phyloP scores from a whole-genome alignment of 1,140 invertebrate genomes.

The Drosophila insularis region DNA sequence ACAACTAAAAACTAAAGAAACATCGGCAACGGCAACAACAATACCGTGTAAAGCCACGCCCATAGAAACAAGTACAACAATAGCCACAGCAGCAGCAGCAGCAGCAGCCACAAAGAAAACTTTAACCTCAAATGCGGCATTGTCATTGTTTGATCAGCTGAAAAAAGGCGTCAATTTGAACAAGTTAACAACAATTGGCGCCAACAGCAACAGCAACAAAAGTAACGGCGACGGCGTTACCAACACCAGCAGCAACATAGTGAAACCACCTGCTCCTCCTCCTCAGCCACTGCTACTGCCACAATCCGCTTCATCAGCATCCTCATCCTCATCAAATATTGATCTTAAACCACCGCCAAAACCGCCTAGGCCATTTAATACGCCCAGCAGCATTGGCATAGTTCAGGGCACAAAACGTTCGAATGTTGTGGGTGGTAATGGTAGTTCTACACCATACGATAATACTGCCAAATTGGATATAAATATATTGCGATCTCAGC shows the following conservation, averaged over 20 bases:
- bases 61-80: constrained; percentile 9
- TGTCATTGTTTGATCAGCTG: constrained; percentile 81
- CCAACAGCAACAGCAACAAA: constrained; percentile 37
- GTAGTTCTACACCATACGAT: neutral
- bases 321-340: constrained; percentile 40
- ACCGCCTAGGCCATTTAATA: constrained; percentile 49
- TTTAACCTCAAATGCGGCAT: constrained; percentile 56
- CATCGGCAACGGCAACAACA: neutral
- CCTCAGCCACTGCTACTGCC: constrained; percentile 18
- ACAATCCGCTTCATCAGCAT: neutral
- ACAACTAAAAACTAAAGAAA: constrained; percentile 46
- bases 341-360: constrained; percentile 58
- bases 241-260: constrained; percentile 18
- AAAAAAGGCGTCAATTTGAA: constrained; percentile 77
- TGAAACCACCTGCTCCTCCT: constrained; percentile 33
- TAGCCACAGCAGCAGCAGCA: constrained; percentile 15
- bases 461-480: constrained; percentile 63
- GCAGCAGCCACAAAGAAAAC: constrained; percentile 39
- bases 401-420: constrained; percentile 62
- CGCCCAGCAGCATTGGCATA: constrained; percentile 61
- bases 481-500: constrained; percentile 72
- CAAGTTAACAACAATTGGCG: constrained; percentile 64
- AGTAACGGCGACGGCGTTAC: constrained; percentile 16
- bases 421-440: constrained; percentile 11
- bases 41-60: constrained; percentile 1